Evolutionary conservation across 2,888 invertebrate species (phyloP), one percentile per base, ranked within the genome.

Genomic region (Aphidoletes aphidimyza): DNA sequence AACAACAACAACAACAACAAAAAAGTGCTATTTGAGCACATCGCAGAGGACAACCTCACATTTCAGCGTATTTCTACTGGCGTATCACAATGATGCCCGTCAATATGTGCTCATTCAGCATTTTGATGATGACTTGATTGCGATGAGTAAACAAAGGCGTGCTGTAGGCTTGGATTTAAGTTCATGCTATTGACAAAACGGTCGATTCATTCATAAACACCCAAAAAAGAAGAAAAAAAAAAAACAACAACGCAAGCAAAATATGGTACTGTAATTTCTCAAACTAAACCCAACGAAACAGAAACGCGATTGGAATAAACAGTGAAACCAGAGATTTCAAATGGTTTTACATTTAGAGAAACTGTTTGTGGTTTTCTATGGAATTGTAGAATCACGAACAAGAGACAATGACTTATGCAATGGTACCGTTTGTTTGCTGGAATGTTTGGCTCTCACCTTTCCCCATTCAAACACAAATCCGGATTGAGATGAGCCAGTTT

Each of bases 81-180:
- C n/a, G 14, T 69, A 30, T 69, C 26, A 69, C 34, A 69, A 30
- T 69, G 69, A 69, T n/a, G n/a, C 69, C 69, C 69, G 69, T 30
- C 34, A 14, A 3, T 22, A 54, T 54, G 3, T 54, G 54, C 22
- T n/a, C 22, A 22, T 54, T 54, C 54, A 54, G 5, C 5, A 22
- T 19, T n/a, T 22, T 54, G 34, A 5, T 30, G 69, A 69, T 69
- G 69, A 14, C 3, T 34, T 34, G 69, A 69, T 69, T 69, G 69
- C 30, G 69, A 30, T 30, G 69, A 30, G 30, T 2, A 69, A 69
- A 69, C 30, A 69, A 69, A 69, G 69, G 69, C 69, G 69, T 69
- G 69, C 30, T 69, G 69, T 69, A 69, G 69, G 69, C 69, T 69
- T 69, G 69, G 69, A 69, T 69, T 69, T 69, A 69, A 69, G 11